Evolutionary conservation across 2,797 vertebrate genomes (phyloP), one percentile per base, ranked within the genome.

Genomic region (Myiotriccus ornatus): DNA sequence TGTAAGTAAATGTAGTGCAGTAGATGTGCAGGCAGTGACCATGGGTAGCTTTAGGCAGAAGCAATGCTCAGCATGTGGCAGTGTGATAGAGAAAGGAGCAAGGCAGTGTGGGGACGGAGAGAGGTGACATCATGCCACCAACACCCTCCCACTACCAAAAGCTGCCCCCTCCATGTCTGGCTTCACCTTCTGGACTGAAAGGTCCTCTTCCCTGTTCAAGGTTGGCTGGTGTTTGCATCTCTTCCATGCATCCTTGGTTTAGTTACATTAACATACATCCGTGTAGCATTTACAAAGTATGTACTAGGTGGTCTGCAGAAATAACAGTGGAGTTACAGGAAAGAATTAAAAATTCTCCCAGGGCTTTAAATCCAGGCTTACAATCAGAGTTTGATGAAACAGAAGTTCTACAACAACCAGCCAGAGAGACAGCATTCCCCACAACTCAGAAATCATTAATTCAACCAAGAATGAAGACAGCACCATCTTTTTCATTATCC

Each of bases 401-500:
- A 56, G 44, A 88, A 90, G 55, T 65, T 60, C 47, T 52, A 24
- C 69, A 49, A 74, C 0, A 1, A 87, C 39, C 74, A 90, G 27
- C 19, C 43, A 41, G 67, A 81, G 49, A 90, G 27, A 76, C n/a
- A 92, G 37, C 14, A 15, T 76, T 82, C 41, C 67, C 32, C 53
- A 59, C 37, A 81, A 79, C 3, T 27, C 77, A 87, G 78, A 92
- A 87, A 63, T 93, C 59, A 88, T 86, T 88, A 84, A 84, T 93
- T 90, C 83, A 82, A 69, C 80, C 60, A 64, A 75, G 67, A 94
- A 74, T 57, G 84, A 94, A 94, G 80, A 86, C 67, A 88, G 60
- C 35, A 82, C 47, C 50, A 49, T 90, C 89, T 94, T 93, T 87
- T 89, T 91, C 85, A 80, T 93, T 94, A 93, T 76, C 37, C 59